Evolutionary conservation across 2,797 vertebrate species (phyloP), one percentile per base, ranked within the genome.

Genomic region (Channa striata): DNA sequence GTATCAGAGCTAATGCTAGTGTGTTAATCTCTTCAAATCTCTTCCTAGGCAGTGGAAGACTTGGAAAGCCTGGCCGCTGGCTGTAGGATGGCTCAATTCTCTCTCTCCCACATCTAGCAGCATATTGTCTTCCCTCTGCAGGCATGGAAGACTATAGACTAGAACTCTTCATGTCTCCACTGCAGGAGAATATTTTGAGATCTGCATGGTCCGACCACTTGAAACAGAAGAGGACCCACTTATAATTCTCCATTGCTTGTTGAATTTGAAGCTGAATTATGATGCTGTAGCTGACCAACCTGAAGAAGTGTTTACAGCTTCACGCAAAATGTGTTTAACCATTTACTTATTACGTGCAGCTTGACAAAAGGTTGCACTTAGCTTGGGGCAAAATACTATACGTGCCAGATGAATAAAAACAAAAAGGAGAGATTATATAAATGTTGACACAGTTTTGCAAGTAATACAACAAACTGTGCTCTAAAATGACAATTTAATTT

Each of bases 21-120:
- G 87, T 87, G 91, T 89, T 94, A 95, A 95, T 94, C 93, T 94
- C 88, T 88, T 92, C 87, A 93, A 93, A 94, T 94, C 93, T 94
- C 86, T 89, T 87, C 90, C 89, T 90, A 89, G 87, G 91, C 88
- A 92, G 87, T 78, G 70, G 87, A 90, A 86, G 87, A 89, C 87
- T 89, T 90, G 80, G 87, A 94, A 94, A 94, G 91, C 91, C 76
- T 91, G 89, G 91, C 93, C 90, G 88, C 91, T 91, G 93, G 93
- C 93, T 93, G 88, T 85, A 74, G 85, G 83, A 91, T 81, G 87
- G 88, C 91, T 93, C 86, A 86, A 82, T 93, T 93, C 86, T 85
- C 81, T 89, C 85, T 89, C 85, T 84, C 88, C 81, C 78, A 83
- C 80, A 85, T 89, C 82, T 83, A 39, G 5, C 68, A 84, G 68